Conservation (phyloP, 2,113 vertebrate species). For the Brienomyrus longianalis region DNA sequence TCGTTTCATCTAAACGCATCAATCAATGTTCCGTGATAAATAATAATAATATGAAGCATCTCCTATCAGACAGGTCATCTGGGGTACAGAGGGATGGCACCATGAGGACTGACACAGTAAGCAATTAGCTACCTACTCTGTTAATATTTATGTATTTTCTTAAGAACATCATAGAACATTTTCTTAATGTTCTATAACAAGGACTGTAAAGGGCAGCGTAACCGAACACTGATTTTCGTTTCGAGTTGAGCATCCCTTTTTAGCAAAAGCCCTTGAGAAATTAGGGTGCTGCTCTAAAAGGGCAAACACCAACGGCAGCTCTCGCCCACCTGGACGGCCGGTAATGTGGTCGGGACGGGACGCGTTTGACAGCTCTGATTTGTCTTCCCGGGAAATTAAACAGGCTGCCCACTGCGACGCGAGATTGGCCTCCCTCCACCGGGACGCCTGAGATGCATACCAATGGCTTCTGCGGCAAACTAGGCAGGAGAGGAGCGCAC, state of each 20-base stretch:
- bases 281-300: not conserved
- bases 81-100: not conserved
- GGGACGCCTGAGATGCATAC: conserved; percentile 16
- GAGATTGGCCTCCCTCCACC: conserved; percentile 34
- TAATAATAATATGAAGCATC: not conserved
- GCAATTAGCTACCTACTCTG: not conserved
- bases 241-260: not conserved
- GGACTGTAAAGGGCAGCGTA: not conserved
- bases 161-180: no score
- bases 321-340: conserved; percentile 26
- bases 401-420: conserved; percentile 27
- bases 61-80: not conserved
- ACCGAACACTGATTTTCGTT: not conserved
- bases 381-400: conserved; percentile 16
- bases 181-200: not conserved
- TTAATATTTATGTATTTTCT: not conserved
- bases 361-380: conserved; percentile 16
- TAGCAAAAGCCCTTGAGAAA: not conserved
- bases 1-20: not conserved
- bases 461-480: conserved; percentile 25
- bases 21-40: not conserved
- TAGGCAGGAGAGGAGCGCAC: conserved; percentile 19
- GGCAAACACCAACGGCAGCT: conserved; percentile 9
- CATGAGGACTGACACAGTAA: not conserved
- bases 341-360: conserved; percentile 36